Evolutionary conservation across 2,888 invertebrate genomes (phyloP).

Genomic region (Caenorhabditis imperialis): DNA sequence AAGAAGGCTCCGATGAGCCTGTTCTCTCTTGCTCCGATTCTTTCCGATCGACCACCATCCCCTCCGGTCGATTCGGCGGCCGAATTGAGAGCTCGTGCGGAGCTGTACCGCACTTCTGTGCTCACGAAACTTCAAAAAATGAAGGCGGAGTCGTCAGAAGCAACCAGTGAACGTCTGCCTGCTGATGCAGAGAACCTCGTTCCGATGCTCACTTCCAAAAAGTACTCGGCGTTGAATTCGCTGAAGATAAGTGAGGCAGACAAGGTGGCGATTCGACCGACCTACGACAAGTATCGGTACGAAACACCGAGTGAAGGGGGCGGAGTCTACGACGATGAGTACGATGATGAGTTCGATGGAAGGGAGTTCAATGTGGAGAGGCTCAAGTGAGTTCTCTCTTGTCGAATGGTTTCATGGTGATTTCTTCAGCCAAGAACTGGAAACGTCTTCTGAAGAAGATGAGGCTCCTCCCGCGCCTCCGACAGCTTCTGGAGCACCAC

Average conservation of each 20-base stretch:
- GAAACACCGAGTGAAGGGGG: slow-evolving; percentile 58
- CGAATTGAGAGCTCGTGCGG: slow-evolving; percentile 28
- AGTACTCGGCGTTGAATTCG: slow-evolving; percentile 51
- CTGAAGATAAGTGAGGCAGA: slow-evolving; percentile 54
- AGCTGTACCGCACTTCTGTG: slow-evolving; percentile 33
- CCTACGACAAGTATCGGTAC: slow-evolving; percentile 65
- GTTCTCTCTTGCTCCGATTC: slow-evolving; percentile 38
- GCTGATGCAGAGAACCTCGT: slow-evolving; percentile 52
- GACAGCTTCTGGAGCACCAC: background rate
- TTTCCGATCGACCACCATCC: slow-evolving; percentile 16
- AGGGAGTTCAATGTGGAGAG: slow-evolving; percentile 61
- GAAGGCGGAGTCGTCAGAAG: background rate
- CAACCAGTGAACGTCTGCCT: slow-evolving; percentile 2
- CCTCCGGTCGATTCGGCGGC: slow-evolving; percentile 24
- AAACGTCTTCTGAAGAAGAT: slow-evolving; percentile 39
- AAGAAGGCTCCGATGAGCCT: slow-evolving; percentile 23
- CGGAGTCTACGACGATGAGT: slow-evolving; percentile 68
- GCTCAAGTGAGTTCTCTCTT: slow-evolving; percentile 49
- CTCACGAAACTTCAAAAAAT: slow-evolving; percentile 30
- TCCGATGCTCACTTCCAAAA: slow-evolving; percentile 56
- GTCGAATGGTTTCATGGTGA: background rate
- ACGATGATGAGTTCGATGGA: slow-evolving; percentile 71
- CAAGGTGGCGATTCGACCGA: slow-evolving; percentile 63
- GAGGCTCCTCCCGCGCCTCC: background rate
- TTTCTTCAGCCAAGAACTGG: slow-evolving; percentile 41